Percentiles rank a stretch among this genome's conserved stretches.
Evolutionary conservation across 2,888 invertebrate species (phyloP).

Genomic region (Eupithecia tripunctaria): DNA sequence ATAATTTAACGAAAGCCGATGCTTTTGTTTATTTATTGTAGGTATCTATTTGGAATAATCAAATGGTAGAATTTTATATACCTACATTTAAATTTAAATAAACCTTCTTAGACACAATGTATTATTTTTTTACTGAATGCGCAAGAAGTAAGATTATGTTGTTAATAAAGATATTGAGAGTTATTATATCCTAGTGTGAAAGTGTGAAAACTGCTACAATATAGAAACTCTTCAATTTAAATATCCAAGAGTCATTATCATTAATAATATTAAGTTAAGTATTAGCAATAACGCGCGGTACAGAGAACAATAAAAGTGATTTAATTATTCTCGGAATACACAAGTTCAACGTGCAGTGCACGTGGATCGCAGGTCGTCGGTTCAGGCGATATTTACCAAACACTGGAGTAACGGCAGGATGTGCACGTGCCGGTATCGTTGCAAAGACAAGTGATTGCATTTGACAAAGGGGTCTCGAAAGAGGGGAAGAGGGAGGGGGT

Average conservation of each 20-base stretch:
- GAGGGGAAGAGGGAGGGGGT: no score
- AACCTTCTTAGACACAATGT: background rate
- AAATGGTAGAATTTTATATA: no score
- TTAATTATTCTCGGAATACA: conserved; percentile 21
- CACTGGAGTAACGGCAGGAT: conserved; percentile 60
- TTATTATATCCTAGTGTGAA: background rate
- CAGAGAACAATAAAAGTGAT: conserved; percentile 9
- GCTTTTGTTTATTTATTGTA: no score
- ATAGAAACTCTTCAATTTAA: background rate
- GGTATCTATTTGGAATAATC: no score
- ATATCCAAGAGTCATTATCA: background rate
- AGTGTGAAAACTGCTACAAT: background rate
- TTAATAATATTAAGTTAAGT: background rate
- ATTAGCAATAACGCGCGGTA: conserved; percentile 1
- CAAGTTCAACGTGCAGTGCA: conserved; percentile 42
- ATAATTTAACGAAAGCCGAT: no score
- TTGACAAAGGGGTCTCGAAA: no score
- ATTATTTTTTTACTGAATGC: no score
- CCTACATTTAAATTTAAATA: no score
- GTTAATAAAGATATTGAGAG: background rate
- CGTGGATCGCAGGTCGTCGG: conserved; percentile 62
- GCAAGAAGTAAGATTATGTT: no score
- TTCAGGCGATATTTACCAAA: conserved; percentile 74
- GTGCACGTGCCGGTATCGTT: conserved; percentile 50
- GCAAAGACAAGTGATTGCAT: background rate